Percentiles rank a stretch among this genome's conserved stretches.
phyloP scores from a whole-genome alignment of 2,888 invertebrate genomes.

The Ophion costatus region DNA sequence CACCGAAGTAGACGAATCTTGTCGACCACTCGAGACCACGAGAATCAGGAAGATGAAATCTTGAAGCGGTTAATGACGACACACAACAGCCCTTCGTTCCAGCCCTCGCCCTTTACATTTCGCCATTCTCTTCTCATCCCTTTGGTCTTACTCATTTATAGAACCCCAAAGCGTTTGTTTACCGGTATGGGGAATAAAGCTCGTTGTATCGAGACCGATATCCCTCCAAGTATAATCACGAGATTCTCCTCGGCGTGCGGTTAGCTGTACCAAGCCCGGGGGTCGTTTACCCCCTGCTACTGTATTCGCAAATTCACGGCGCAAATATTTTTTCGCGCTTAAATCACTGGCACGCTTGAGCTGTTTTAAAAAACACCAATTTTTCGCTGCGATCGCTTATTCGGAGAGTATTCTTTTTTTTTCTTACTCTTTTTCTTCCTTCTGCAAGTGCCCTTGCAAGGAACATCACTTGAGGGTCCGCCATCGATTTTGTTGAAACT shows the following conservation, averaged over 20 bases:
- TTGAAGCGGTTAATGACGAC: constrained; percentile 63
- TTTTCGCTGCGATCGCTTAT: constrained; percentile 1
- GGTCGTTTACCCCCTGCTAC: constrained; percentile 52
- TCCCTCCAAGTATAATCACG: constrained; percentile 46
- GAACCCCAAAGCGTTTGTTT: constrained; percentile 71
- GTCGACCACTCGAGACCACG: constrained; percentile 65
- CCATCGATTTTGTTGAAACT: no score
- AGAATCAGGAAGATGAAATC: constrained; percentile 64
- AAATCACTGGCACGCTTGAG: constrained; percentile 24
- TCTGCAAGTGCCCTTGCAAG: neutral
- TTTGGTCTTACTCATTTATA: constrained; percentile 52
- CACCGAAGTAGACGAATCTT: constrained; percentile 74
- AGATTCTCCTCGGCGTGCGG: constrained; percentile 52
- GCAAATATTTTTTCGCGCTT: constrained; percentile 57
- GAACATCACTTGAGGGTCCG: no score
- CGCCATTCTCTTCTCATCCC: constrained; percentile 50
- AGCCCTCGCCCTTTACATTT: constrained; percentile 33
- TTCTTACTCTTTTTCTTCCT: neutral
- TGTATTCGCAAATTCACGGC: constrained; percentile 28
- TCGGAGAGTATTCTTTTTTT: neutral
- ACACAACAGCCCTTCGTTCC: constrained; percentile 29
- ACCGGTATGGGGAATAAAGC: constrained; percentile 68
- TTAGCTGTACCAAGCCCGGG: constrained; percentile 37
- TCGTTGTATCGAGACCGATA: constrained; percentile 70
- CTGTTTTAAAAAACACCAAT: neutral